Percentiles rank a stretch among this genome's conserved stretches.
Conservation (phyloP, 2,113 vertebrate species). For the Varanus komodoensis region DNA sequence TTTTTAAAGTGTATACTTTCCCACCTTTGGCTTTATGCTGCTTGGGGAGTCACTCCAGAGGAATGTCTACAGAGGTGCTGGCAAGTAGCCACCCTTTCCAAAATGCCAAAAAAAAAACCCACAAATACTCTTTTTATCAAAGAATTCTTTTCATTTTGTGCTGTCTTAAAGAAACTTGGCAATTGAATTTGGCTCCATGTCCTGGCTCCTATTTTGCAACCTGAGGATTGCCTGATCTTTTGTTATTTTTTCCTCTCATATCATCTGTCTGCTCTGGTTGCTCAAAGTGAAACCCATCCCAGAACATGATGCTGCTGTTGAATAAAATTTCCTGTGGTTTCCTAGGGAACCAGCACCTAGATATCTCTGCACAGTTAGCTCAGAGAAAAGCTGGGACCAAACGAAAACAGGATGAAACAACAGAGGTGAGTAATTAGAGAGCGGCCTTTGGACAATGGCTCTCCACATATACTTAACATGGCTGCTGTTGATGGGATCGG, state of each 20-base stretch:
- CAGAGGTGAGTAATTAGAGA: neutral
- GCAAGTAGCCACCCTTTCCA: neutral
- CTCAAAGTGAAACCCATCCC: neutral
- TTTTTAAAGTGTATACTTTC: neutral
- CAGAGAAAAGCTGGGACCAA: neutral
- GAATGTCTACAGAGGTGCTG: no score
- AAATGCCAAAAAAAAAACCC: neutral
- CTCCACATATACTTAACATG: neutral
- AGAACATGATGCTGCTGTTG: neutral
- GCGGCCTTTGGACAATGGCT: no score
- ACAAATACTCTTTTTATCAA: neutral
- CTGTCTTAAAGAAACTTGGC: neutral
- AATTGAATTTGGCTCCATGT: neutral
- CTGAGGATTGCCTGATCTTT: neutral
- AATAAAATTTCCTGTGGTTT: constrained; percentile 34
- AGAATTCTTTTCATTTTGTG: neutral
- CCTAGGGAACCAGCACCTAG: constrained; percentile 29
- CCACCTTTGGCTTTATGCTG: neutral
- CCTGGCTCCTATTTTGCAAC: neutral
- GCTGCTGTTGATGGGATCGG: neutral
- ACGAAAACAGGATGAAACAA: neutral
- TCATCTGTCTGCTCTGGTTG: neutral
- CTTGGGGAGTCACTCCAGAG: neutral
- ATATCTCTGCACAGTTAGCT: neutral
- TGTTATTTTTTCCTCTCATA: constrained; percentile 6